Evolutionary conservation across 1,140 invertebrate species (phyloP).

Genomic region (Drosophila malerkotliana): DNA sequence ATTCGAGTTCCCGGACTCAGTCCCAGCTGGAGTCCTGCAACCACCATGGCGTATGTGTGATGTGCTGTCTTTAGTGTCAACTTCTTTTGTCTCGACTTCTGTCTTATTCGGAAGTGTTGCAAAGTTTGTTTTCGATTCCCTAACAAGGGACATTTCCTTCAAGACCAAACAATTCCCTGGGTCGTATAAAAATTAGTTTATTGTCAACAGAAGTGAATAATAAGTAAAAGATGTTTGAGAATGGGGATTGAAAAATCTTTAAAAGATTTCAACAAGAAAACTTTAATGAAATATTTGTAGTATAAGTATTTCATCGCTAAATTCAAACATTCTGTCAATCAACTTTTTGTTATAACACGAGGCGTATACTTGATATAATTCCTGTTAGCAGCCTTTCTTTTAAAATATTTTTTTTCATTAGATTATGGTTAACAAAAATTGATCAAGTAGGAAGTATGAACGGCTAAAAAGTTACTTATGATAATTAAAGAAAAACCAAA

Average conservation of each 20-base stretch:
- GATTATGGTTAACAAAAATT: no score
- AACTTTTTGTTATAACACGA: no score
- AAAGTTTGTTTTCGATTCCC: constrained; percentile 16
- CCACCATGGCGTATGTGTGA: constrained; percentile 35
- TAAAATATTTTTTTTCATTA: no score
- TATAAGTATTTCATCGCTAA: neutral
- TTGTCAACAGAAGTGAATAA: constrained; percentile 2
- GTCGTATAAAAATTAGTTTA: constrained; percentile 1
- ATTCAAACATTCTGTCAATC: neutral
- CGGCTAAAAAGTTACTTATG: neutral
- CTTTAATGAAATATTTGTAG: neutral
- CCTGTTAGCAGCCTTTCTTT: no score
- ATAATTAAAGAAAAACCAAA: constrained; percentile 24
- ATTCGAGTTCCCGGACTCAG: neutral
- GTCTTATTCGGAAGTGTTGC: neutral
- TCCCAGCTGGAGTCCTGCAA: constrained; percentile 24
- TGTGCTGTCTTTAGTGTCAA: constrained; percentile 21
- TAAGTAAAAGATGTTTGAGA: neutral
- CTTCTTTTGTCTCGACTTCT: constrained; percentile 19
- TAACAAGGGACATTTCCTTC: constrained; percentile 1
- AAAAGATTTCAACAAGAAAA: neutral
- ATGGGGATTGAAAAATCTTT: neutral
- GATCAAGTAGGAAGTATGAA: neutral
- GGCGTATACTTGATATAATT: neutral
- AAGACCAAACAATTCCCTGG: neutral